Evolutionary conservation across 2,113 vertebrate species (phyloP), one percentile per base, ranked within the genome.

Genomic region (Macaca mulatta): DNA sequence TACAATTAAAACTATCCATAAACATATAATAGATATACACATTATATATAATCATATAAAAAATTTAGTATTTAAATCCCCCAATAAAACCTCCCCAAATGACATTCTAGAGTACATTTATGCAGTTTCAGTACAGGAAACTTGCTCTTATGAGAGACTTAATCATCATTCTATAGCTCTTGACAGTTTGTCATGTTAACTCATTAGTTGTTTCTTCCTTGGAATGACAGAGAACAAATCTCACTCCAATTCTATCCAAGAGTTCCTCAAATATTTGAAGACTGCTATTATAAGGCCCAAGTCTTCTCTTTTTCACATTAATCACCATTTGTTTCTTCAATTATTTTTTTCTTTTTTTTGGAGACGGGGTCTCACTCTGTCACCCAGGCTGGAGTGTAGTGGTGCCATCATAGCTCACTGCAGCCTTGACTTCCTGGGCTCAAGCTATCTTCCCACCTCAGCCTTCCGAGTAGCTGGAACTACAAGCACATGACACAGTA

Each of bases 1-100:
- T n/a, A 93, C 10, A 96, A 90, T 90, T 93, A n/a, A 94, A 72
- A 87, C 55, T 90, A 96, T 23, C 52, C 40, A 86, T 59, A 96
- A 91, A 92, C 17, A 89, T 32, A 79, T 12, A 90, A 74, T 10
- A 13, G 35, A 23, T 61, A 83, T 17, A 64, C 0, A 75, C 23
- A 83, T 69, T 84, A 57, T 23, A 93, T 67, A 57, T 30, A 57
- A 45, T 30, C 32, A 84, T 38, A 92, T 18, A 80, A 94, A 48
- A 86, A 86, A 38, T 50, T 5, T 35, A 94, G 74, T 52, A 23
- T 86, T 86, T 92, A 30, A 93, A n/a, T 2, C 3, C 4, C 45
- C 4, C 16, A 32, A 79, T 59, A 14, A 61, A 98, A 89, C 74
- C 83, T 94, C 27, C 57, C 32, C 87, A 93, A 87, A 93, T 55